Evolutionary conservation across 1,140 invertebrate species (phyloP), one percentile per base, ranked within the genome.

Genomic region (Calliphora vicina): DNA sequence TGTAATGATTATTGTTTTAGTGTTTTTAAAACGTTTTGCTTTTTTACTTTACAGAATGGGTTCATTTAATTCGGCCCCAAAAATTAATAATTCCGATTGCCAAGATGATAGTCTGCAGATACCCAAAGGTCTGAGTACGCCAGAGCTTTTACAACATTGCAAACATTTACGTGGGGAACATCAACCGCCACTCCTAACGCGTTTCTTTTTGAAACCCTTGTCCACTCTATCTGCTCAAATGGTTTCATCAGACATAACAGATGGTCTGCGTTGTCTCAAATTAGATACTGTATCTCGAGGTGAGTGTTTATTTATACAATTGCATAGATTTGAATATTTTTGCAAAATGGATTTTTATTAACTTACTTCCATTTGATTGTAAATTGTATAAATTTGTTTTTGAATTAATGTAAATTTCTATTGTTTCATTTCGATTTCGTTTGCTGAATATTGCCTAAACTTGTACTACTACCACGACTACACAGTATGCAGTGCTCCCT

Each of bases 21-120:
- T n/a, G 2, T 42, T 76, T 12, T 42, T 78, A 43, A 45, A 29
- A 13, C 23, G 43, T 78, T 42, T 61, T 25, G 5, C 25, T 80
- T 42, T 42, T 85, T 85, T 86, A 84, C 85, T 87, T 92, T 92
- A 3, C 88, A 95, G 94, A 89, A 95, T 95, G 94, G 94, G 94
- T 42, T 95, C 94, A 88, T 95, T 95, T 84, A 94, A 93, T 72
- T 94, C 94, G 27, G 91, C 93, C 9, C 93, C 94, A 73, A 94
- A 94, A 88, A 93, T 95, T 81, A 88, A 92, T 82, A 94, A 94
- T 86, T 92, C 93, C 84, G 94, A 95, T 87, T 90, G 90, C 15
- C 93, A 94, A 88, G 94, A 95, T 87, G 91, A 93, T 84, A 92
- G 93, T 83, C 84, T 95, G 15, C 87, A 91, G 29, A 85, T 94